These are phyloP conservation scores for Andricus quercusramuli DNA, from an alignment of 2,888 invertebrate species.

Conservation along the genomic window DNA sequence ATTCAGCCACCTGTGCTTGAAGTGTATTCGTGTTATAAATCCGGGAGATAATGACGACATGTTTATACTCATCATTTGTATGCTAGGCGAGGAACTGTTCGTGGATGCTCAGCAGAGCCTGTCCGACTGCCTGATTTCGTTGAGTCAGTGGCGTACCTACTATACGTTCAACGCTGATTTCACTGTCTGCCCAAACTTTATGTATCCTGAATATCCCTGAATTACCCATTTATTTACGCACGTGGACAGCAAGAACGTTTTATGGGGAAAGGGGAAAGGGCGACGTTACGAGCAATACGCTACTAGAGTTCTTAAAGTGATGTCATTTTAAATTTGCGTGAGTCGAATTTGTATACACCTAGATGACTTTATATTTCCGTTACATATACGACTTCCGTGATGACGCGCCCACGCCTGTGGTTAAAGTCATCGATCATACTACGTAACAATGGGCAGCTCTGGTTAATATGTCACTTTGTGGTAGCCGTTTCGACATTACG, in stretches of 20 bases:
- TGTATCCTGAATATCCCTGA: constrained; percentile 61
- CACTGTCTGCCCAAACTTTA: constrained; percentile 62
- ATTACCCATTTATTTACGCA: constrained; percentile 63
- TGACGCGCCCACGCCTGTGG: neutral
- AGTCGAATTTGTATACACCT: constrained; percentile 57
- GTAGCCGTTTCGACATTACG: neutral
- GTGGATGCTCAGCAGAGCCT: constrained; percentile 60
- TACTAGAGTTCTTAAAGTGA: constrained; percentile 54
- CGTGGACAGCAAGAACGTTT: constrained; percentile 54
- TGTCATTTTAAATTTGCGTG: constrained; percentile 53
- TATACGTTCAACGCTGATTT: constrained; percentile 24
- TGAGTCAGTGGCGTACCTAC: constrained; percentile 26
- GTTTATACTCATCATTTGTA: constrained; percentile 77
- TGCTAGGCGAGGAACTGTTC: constrained; percentile 68
- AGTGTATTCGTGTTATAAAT: constrained; percentile 72
- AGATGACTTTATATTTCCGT: constrained; percentile 55
- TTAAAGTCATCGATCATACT: neutral
- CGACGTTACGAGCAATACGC: constrained; percentile 33
- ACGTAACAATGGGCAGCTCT: constrained; percentile 3
- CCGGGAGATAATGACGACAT: constrained; percentile 76
- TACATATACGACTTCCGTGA: constrained; percentile 56
- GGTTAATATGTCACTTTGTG: neutral
- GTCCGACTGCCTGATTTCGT: constrained; percentile 55
- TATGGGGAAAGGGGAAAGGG: neutral
- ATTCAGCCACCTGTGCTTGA: constrained; percentile 48